Evolutionary conservation across 2,888 invertebrate species (phyloP).

Genomic region (Ecdyonurus torrentis): DNA sequence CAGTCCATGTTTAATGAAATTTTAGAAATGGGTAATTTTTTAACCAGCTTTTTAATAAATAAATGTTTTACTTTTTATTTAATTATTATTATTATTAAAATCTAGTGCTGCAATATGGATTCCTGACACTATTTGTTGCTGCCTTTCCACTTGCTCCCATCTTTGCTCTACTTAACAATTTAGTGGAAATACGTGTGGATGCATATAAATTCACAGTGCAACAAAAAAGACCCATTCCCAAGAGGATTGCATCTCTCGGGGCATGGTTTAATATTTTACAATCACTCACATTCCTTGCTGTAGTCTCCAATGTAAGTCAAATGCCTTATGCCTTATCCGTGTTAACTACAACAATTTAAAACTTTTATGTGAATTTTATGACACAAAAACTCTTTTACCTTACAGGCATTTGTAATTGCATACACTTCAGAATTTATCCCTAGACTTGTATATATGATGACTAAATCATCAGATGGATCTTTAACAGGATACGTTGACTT

Average conservation of each 20-base stretch:
- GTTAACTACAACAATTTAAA: too few species aligned
- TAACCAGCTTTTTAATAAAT: background rate
- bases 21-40: conserved; percentile 6
- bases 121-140: conserved; percentile 45
- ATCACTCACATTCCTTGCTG: conserved; percentile 11
- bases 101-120: conserved; percentile 45
- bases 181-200: conserved; percentile 33
- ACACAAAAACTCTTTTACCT: too few species aligned
- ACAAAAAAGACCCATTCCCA: conserved; percentile 8
- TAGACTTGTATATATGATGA: conserved; percentile 4
- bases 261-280: conserved; percentile 11
- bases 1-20: conserved; percentile 5
- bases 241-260: conserved; percentile 9
- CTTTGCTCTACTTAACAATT: conserved; percentile 42
- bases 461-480: background rate
- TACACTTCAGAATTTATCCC: conserved; percentile 10
- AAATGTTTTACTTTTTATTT: background rate
- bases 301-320: conserved; percentile 10
- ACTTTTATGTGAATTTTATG: too few species aligned
- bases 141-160: conserved; percentile 49
- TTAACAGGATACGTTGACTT: conserved; percentile 8
- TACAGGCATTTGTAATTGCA: conserved; percentile 10
- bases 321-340: background rate
- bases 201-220: conserved; percentile 11
- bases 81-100: background rate